phyloP scores from a whole-genome alignment of 2,888 invertebrate genomes.

The Homarus gammarus region DNA sequence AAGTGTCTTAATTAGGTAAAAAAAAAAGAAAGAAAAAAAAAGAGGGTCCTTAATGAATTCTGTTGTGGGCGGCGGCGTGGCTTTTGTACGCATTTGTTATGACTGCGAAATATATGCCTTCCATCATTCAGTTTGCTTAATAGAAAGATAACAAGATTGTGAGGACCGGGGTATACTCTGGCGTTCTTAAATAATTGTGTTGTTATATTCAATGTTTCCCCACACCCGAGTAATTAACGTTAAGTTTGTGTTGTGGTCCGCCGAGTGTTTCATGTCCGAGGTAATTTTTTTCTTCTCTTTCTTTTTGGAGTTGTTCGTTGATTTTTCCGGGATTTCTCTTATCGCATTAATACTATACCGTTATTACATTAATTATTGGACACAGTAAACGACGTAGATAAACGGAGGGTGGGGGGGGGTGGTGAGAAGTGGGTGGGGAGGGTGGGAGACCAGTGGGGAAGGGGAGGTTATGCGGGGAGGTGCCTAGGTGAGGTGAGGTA shows the following conservation, averaged over 20 bases:
- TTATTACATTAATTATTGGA: not conserved
- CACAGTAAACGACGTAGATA: too few species aligned
- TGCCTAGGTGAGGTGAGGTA: too few species aligned
- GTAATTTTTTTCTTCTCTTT: too few species aligned
- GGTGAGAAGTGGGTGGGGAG: not conserved
- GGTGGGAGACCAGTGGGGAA: not conserved
- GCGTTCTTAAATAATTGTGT: not conserved
- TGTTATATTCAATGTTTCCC: not conserved
- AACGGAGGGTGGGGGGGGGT: constrained; percentile 5
- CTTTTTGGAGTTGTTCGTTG: not conserved
- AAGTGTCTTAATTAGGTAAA: constrained; percentile 52
- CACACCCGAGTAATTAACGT: not conserved
- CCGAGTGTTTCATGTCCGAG: too few species aligned
- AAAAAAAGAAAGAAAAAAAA: too few species aligned
- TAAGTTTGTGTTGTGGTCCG: not conserved
- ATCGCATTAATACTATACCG: not conserved
- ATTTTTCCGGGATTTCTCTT: not conserved
- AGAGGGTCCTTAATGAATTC: constrained; percentile 36
- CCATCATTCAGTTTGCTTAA: constrained; percentile 46
- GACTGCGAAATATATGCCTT: constrained; percentile 34
- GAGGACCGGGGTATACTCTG: not conserved
- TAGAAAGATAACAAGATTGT: constrained; percentile 66
- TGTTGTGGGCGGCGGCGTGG: constrained; percentile 38
- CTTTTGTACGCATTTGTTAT: constrained; percentile 53
- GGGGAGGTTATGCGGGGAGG: not conserved